phyloP scores from a whole-genome alignment of 2,888 invertebrate species.

The Andricus curvator region DNA sequence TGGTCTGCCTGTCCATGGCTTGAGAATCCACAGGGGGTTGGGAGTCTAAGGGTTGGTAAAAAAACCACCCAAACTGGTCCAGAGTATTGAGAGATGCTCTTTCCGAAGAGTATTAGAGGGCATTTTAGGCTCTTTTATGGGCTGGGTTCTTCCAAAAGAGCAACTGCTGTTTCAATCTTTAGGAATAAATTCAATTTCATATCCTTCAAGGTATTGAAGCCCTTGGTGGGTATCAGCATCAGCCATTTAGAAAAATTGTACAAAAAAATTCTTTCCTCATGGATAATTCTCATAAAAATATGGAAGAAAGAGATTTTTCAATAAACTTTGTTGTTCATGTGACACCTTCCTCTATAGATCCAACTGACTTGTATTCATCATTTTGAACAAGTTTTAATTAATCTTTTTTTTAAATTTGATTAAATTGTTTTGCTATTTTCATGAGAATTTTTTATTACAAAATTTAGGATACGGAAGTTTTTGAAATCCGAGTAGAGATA shows the following conservation, averaged over 20 bases:
- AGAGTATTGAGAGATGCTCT: constrained; percentile 26
- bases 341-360: too few relatives aligned
- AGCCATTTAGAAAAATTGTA: too few relatives aligned
- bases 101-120: constrained; percentile 36
- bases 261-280: too few relatives aligned
- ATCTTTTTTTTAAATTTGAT: too few relatives aligned
- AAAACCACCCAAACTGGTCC: constrained; percentile 21
- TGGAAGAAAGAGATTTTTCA: too few relatives aligned
- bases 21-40: constrained; percentile 34
- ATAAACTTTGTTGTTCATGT: too few relatives aligned
- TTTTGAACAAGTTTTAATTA: too few relatives aligned
- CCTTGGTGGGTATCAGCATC: neutral
- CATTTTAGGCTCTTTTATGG: constrained; percentile 37
- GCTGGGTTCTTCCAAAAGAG: constrained; percentile 20
- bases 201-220: neutral
- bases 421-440: too few relatives aligned
- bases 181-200: constrained; percentile 36
- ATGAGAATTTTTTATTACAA: too few relatives aligned
- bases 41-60: constrained; percentile 30
- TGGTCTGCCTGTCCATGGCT: constrained; percentile 64
- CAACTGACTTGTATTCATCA: too few relatives aligned
- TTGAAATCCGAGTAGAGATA: constrained; percentile 51
- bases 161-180: constrained; percentile 25
- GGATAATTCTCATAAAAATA: too few relatives aligned
- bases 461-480: constrained; percentile 35